Percentiles rank a stretch among this genome's conserved stretches.
These are phyloP conservation scores for Agrochola lota DNA, from an alignment of 2,888 invertebrate genomes.

Conservation along the genomic window DNA sequence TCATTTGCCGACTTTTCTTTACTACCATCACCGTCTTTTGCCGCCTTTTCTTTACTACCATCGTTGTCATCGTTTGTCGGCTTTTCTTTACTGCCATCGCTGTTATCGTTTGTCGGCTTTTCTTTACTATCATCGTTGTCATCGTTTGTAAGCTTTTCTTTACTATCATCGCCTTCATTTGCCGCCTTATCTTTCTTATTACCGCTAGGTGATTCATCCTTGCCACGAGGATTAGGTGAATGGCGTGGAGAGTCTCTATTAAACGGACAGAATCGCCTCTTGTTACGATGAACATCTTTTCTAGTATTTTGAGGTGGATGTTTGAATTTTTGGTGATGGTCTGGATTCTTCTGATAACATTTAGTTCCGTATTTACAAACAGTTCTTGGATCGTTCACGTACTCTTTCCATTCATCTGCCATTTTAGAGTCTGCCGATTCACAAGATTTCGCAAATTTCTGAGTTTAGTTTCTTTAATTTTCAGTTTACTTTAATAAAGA, in stretches of 20 bases:
- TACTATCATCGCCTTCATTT: conserved; percentile 1
- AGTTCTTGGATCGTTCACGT: conserved; percentile 85
- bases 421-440: conserved; percentile 64
- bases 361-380: conserved; percentile 94
- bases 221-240: conserved; percentile 21
- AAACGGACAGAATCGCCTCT: conserved; percentile 75
- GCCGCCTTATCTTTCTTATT: conserved; percentile 2
- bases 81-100: neutral
- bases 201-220: conserved; percentile 12
- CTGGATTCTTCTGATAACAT: conserved; percentile 95
- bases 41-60: neutral
- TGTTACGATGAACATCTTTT: conserved; percentile 65
- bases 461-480: neutral
- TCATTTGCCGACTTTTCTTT: neutral
- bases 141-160: neutral
- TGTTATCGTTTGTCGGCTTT: neutral
- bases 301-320: conserved; percentile 91
- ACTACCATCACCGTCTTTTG: neutral
- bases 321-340: conserved; percentile 93
- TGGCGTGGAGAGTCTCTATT: conserved; percentile 55
- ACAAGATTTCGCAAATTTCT: neutral
- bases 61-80: neutral
- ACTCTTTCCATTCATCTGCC: conserved; percentile 83
- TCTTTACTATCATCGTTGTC: neutral
- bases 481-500: too few species aligned